Conservation (phyloP, 2,113 vertebrate genomes). For the Nibea albiflora region DNA sequence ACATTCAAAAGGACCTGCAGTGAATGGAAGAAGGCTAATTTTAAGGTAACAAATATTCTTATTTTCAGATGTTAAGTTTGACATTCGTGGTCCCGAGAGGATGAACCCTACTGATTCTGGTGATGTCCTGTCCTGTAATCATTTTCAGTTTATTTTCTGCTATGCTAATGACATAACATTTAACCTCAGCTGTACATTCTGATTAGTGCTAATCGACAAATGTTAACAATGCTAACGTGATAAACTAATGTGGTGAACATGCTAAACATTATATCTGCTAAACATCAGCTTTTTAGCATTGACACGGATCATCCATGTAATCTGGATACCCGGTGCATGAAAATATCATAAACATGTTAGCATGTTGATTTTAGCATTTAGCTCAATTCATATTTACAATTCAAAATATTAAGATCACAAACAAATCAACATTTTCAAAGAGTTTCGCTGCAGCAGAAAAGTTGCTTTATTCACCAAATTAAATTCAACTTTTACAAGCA, state of each 20-base stretch:
- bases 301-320: too few species aligned
- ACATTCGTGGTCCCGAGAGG: neutral
- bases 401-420: neutral
- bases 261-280: too few species aligned
- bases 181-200: neutral
- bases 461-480: neutral
- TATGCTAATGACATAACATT: neutral
- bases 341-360: too few species aligned
- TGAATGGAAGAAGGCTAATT: too few species aligned
- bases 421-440: neutral
- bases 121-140: neutral
- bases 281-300: too few species aligned
- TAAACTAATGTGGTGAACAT: too few species aligned
- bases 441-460: neutral
- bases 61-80: too few species aligned
- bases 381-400: too few species aligned
- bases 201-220: neutral
- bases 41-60: too few species aligned
- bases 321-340: too few species aligned
- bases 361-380: too few species aligned
- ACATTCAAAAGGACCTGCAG: too few species aligned
- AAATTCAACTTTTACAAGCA: slow-evolving; percentile 13
- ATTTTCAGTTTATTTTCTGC: neutral
- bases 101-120: neutral
- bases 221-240: neutral